Evolutionary conservation across 2,888 invertebrate genomes (phyloP), one percentile per base, ranked within the genome.

Genomic region (Tholera decimalis): DNA sequence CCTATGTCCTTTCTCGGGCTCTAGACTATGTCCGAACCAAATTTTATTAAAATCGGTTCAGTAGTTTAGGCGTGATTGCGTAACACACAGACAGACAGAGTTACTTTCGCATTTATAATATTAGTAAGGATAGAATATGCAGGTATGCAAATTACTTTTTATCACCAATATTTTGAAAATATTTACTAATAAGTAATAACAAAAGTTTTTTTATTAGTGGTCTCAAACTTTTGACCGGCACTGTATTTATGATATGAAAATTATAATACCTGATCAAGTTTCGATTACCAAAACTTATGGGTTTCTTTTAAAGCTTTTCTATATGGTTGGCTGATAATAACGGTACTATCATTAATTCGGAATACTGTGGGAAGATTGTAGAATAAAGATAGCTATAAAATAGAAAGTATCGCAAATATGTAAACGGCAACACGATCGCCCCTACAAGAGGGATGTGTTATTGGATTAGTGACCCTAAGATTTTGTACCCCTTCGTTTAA

Each of bases 381-480:
- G 3, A 61, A 76, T 35, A n/a, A 39, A 68, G 44, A 28, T 67
- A 60, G 64, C 30, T 62, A 24, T 67, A 60, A 39, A 62, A 46
- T 58, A 60, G 26, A 74, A 73, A 28, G 24, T 59, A 71, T 53
- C 39, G 30, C 35, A 50, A 50, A 33, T 51, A 63, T 49, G 18
- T 55, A 43, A 57, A 63, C 60, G 26, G 54, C 15, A 64, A 46
- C 43, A 56, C 43, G 56, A 75, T 46, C 56, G 62, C 62, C 71
- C 84, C 81, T 84, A 74, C 72, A 75, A 71, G 73, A 84, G 88
- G 88, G 89, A 86, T 85, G 74, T 82, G 75, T 86, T 89, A 93
- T 93, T 91, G 88, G 89, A 93, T 94, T 93, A 93, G 80, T 83
- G 77, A 77, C 89, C 91, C 92, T 85, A 85, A 86, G 85, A 82